Conservation (phyloP, 2,113 vertebrate species). For the Rhabdomys dilectus region DNA sequence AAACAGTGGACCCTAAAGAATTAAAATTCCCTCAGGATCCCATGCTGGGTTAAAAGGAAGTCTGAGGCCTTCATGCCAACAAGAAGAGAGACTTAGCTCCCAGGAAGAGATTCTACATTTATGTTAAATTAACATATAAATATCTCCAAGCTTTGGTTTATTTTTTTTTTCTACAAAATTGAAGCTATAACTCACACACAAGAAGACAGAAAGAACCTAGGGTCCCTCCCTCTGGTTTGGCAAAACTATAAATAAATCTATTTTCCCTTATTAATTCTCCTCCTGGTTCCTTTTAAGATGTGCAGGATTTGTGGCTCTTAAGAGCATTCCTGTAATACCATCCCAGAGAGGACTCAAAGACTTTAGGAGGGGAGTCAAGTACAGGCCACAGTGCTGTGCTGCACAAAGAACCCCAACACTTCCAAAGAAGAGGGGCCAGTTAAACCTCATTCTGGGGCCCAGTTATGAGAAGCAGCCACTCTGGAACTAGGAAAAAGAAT, state of each 20-base stretch:
- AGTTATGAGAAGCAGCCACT: not conserved
- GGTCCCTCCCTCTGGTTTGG: not conserved
- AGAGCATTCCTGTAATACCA: not conserved
- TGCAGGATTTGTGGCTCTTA: not conserved
- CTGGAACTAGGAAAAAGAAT: slow-evolving; percentile 13
- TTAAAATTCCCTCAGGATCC: not conserved
- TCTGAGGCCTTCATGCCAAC: not conserved
- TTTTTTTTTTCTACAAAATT: not conserved
- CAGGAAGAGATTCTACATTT: not conserved
- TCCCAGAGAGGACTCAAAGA: not conserved
- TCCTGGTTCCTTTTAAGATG: not conserved
- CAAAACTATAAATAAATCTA: not conserved
- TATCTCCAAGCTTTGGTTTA: not conserved
- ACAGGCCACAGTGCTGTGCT: not conserved
- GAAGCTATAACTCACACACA: not conserved
- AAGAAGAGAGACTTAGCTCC: not conserved
- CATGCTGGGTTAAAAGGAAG: not conserved
- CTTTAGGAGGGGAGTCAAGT: not conserved
- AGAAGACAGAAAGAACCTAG: not conserved
- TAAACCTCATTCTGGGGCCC: not conserved
- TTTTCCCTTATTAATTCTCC: not conserved
- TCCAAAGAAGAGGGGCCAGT: not conserved
- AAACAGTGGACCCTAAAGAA: not conserved
- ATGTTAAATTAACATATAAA: not conserved
- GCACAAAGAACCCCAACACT: not conserved